A percentile compares a stretch with the other conserved stretches of the same genome.
Conservation (phyloP, 2,113 vertebrate genomes). For the Tupaia tana region DNA sequence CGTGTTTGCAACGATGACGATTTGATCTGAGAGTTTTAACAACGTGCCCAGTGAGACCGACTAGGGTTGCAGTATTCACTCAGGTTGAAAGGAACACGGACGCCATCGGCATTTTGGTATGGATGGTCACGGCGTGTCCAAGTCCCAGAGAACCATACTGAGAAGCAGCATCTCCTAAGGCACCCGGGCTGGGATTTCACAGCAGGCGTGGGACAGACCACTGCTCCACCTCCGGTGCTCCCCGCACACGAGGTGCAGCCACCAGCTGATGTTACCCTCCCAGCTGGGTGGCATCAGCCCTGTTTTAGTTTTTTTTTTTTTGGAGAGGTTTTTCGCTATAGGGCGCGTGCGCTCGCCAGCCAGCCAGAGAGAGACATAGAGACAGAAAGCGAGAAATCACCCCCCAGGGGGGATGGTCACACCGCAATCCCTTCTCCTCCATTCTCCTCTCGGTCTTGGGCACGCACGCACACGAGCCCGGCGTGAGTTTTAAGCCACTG, state of each 20-base stretch:
- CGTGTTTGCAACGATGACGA: background rate
- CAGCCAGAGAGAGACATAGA: too few species aligned
- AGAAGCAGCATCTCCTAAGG: background rate
- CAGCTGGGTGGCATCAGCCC: background rate
- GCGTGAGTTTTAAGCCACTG: too few species aligned
- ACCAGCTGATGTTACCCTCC: background rate
- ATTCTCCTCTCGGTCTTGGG: too few species aligned
- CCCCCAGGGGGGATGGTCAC: too few species aligned
- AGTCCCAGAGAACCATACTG: background rate
- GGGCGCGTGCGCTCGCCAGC: too few species aligned
- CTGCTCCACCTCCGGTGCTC: background rate
- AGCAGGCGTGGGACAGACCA: background rate
- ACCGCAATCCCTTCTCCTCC: too few species aligned
- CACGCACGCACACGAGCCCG: too few species aligned
- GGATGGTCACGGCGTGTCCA: background rate
- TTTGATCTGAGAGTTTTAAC: background rate
- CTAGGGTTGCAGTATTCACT: background rate
- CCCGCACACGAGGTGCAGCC: background rate
- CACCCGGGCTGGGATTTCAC: background rate
- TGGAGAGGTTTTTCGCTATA: too few species aligned
- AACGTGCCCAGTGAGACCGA: background rate
- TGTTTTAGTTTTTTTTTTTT: too few species aligned
- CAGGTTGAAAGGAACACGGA: background rate
- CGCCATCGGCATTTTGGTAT: background rate
- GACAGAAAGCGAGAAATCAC: too few species aligned